A percentile compares a stretch with the other conserved stretches of the same genome.
Conservation (phyloP, 92 coral and sea anemone species). For the Muricea muricata region DNA sequence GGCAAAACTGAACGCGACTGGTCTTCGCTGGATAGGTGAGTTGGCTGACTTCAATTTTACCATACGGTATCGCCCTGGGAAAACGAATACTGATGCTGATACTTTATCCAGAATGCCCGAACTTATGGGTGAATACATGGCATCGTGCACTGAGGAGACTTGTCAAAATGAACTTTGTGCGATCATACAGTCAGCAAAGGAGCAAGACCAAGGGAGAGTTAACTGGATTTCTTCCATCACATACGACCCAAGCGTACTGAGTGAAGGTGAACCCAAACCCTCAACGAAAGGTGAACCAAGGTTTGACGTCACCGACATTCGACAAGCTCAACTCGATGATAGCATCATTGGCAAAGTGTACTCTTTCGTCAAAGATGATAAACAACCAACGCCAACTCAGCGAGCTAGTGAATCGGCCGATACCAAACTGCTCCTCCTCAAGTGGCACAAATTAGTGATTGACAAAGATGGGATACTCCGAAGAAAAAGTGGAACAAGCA, state of each 20-base stretch:
- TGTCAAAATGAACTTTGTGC: slow-evolving; percentile 8
- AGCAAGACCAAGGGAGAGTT: background rate
- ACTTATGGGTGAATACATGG: slow-evolving; percentile 11
- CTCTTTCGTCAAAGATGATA: background rate
- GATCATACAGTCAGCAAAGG: background rate
- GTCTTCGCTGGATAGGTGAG: slow-evolving; percentile 45
- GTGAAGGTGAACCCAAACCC: background rate
- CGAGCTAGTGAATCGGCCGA: slow-evolving; percentile 32
- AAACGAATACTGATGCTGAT: slow-evolving; percentile 42
- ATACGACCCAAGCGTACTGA: background rate
- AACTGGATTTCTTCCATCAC: background rate
- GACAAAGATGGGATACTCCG: slow-evolving; percentile 61
- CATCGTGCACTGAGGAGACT: slow-evolving; percentile 16
- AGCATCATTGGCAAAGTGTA: background rate
- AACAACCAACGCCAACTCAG: slow-evolving; percentile 10
- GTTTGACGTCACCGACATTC: background rate
- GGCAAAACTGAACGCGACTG: slow-evolving; percentile 2
- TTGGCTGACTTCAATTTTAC: slow-evolving; percentile 56
- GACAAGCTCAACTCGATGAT: background rate
- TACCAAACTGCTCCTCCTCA: slow-evolving; percentile 38
- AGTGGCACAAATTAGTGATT: slow-evolving; percentile 61
- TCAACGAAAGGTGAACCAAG: slow-evolving; percentile 9
- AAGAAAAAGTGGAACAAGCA: slow-evolving; percentile 29
- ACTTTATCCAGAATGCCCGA: slow-evolving; percentile 33
- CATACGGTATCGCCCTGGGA: slow-evolving; percentile 32